A percentile compares a stretch with the other conserved stretches of the same genome.
These are phyloP conservation scores for Ctenosaura bakeri DNA, from an alignment of 2,797 vertebrate species.

Conservation along the genomic window DNA sequence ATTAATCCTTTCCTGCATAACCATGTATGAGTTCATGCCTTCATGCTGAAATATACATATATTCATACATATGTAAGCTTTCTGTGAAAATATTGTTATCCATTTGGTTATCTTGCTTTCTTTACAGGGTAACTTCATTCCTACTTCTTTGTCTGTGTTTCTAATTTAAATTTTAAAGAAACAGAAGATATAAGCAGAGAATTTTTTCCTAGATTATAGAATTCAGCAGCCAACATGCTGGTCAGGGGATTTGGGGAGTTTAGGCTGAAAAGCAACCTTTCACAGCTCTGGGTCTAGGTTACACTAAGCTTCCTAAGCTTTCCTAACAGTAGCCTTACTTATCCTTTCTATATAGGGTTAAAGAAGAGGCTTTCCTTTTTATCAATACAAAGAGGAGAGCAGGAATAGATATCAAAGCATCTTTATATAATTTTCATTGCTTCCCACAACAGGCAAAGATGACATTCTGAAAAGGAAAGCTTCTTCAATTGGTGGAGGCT, in stretches of 20 bases:
- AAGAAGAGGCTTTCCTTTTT: too few species aligned
- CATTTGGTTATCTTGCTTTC: background rate
- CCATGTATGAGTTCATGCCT: background rate
- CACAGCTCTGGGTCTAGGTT: too few species aligned
- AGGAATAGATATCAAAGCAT: too few species aligned
- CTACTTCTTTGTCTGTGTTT: background rate
- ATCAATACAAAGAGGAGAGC: too few species aligned
- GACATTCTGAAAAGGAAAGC: too few species aligned
- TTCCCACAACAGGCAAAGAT: too few species aligned
- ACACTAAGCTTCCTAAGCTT: too few species aligned
- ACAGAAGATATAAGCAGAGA: background rate
- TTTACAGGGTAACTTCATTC: conserved; percentile 16
- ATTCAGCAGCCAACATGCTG: too few species aligned
- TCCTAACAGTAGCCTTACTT: background rate
- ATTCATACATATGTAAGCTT: background rate
- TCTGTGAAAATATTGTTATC: background rate
- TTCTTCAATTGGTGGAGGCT: background rate
- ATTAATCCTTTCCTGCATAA: background rate
- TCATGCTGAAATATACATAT: background rate
- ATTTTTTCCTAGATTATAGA: too few species aligned
- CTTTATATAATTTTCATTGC: too few species aligned
- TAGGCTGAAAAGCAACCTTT: too few species aligned
- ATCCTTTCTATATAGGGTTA: background rate
- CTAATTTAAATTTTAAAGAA: background rate
- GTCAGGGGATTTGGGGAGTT: too few species aligned